Conservation (phyloP, 2,113 vertebrate genomes). For the Hyperoodon ampullatus region DNA sequence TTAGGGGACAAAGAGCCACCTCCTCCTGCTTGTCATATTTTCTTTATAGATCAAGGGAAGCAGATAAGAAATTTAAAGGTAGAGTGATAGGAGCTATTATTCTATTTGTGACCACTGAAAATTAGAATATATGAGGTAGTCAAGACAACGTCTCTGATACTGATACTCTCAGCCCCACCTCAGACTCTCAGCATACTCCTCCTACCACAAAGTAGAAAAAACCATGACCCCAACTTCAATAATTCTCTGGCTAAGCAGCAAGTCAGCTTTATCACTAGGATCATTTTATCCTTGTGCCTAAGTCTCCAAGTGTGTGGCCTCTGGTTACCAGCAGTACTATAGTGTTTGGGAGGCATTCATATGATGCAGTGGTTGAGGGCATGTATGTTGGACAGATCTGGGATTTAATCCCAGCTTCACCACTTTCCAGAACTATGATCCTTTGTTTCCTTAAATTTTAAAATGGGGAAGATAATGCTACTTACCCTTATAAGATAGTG, state of each 20-base stretch:
- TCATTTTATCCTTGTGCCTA: background rate
- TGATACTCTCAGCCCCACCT: background rate
- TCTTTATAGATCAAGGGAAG: slow-evolving; percentile 44
- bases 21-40: slow-evolving; percentile 2
- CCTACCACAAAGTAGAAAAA: background rate
- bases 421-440: background rate
- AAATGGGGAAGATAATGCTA: background rate
- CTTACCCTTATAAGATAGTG: background rate
- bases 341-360: background rate
- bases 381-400: background rate
- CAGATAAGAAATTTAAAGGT: slow-evolving; percentile 21
- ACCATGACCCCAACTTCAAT: background rate
- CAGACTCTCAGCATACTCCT: background rate
- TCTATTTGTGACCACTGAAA: slow-evolving; percentile 11
- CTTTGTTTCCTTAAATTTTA: slow-evolving; percentile 29
- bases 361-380: background rate
- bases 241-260: slow-evolving; percentile 5
- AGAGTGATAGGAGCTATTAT: background rate
- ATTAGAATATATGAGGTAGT: slow-evolving; percentile 2
- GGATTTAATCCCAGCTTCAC: background rate
- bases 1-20: background rate
- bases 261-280: background rate
- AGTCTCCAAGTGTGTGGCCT: slow-evolving; percentile 1
- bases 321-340: background rate
- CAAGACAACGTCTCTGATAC: background rate